Base-by-base conservation (phyloP, 2,797 vertebrate species). In the Fringilla coelebs region DNA sequence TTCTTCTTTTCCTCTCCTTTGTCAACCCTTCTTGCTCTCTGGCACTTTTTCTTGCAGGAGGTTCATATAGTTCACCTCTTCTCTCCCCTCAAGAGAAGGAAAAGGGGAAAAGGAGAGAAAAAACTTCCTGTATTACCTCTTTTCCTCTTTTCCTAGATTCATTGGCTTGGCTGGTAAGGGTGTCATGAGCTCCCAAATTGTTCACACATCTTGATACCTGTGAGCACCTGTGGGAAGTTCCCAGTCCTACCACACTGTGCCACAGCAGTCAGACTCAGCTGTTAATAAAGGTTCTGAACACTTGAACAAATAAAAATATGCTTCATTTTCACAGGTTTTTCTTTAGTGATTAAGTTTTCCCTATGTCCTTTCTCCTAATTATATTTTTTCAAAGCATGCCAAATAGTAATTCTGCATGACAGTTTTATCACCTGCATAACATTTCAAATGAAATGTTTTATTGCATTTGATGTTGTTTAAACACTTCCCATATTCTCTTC, bases 371-470 rank as follows among this genome's bases (percentile, higher is more conserved):
- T 88, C 61, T 72, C 46, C 85, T 96, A 96, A 97, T 97, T 95
- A 96, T 73, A 92, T 87, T 92, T 54, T 85, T 89, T 79, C 66
- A 77, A 80, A 89, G 28, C 70, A 85, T 16, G 41, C 48, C 62
- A 81, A 92, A 92, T 86, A 95, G 85, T 97, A 94, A 77, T 96
- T 91, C 96, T 92, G 61, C 43, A 43, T 94, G 97, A 95, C 96
- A 97, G 94, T 98, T 98, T 97, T 98, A 97, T 97, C 96, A 57
- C 95, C 90, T 63, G 93, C 55, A 84, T 97, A 96, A 95, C 76
- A 95, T 97, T 97, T 97, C 95, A 96, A 97, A 97, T 96, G 94
- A 98, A 98, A 97, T 66, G 4, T 92, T 97, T 98, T 96, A 97
- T 96, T 97, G 41, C 96, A 96, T 95, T 91, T 97, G 93, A 97